These are phyloP conservation scores for Forficula auricularia DNA, from an alignment of 1,140 invertebrate genomes.

Conservation along the genomic window DNA sequence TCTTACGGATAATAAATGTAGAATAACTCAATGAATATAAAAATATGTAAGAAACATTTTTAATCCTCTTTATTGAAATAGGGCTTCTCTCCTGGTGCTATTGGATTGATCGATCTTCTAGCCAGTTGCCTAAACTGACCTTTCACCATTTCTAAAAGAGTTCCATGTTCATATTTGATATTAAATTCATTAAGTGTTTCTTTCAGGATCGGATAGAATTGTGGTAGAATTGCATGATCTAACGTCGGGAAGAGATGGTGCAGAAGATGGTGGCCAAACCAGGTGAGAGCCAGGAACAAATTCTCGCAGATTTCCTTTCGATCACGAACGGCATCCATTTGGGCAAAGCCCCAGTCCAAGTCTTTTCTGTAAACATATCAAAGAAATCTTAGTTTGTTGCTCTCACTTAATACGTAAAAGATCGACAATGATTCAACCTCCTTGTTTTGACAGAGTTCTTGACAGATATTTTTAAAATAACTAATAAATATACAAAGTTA, in stretches of 20 bases:
- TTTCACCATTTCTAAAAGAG: conserved; percentile 38
- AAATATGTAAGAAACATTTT: too few relatives aligned
- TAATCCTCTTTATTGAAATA: too few relatives aligned
- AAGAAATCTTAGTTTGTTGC: conserved; percentile 12
- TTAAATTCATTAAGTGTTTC: conserved; percentile 52
- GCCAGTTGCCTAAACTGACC: conserved; percentile 49
- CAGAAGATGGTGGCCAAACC: conserved; percentile 57
- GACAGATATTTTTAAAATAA: too few relatives aligned
- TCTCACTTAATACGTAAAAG: too few relatives aligned
- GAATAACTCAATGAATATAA: too few relatives aligned
- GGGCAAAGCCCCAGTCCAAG: conserved; percentile 59
- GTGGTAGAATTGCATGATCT: conserved; percentile 43
- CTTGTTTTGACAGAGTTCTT: too few relatives aligned
- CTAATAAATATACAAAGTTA: too few relatives aligned
- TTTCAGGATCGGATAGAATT: conserved; percentile 43
- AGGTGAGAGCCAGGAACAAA: conserved; percentile 45
- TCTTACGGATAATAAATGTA: too few relatives aligned
- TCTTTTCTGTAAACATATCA: conserved; percentile 26
- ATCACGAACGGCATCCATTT: conserved; percentile 57
- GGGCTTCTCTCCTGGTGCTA: conserved; percentile 6
- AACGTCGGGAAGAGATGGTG: conserved; percentile 70
- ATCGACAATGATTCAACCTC: too few relatives aligned
- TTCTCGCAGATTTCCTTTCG: conserved; percentile 47
- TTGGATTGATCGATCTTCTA: conserved; percentile 28
- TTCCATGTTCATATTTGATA: conserved; percentile 32